Conservation (phyloP, 2,113 vertebrate species). For the Pontoporia blainvillei region DNA sequence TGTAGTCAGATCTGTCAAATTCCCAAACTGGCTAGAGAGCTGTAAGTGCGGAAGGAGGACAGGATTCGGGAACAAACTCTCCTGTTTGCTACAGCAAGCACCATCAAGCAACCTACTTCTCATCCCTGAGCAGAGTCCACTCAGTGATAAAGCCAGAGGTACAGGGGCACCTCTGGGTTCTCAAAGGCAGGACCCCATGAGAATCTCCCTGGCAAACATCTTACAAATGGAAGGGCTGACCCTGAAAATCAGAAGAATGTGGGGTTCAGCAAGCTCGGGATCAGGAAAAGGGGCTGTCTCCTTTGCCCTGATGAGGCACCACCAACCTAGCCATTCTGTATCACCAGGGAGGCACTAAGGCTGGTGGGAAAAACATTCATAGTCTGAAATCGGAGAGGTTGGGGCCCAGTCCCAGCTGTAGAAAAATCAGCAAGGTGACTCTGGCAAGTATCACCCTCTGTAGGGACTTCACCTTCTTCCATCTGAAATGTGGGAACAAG, state of each 20-base stretch:
- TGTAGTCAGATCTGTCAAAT: neutral
- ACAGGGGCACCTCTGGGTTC: neutral
- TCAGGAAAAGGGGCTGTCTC: neutral
- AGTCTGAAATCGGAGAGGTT: neutral
- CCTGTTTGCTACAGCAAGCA: neutral
- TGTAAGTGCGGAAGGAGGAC: neutral
- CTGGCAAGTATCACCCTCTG: neutral
- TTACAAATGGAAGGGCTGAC: neutral
- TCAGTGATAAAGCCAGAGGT: neutral
- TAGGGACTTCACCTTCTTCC: neutral
- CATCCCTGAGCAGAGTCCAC: neutral
- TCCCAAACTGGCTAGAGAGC: neutral
- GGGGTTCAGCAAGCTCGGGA: neutral
- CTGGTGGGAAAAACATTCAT: neutral
- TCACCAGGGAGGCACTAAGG: neutral
- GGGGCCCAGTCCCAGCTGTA: neutral
- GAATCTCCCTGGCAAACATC: neutral
- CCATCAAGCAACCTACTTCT: neutral
- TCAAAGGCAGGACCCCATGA: neutral
- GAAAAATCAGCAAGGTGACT: neutral
- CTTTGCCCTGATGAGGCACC: neutral
- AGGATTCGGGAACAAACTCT: neutral
- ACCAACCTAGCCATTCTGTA: neutral
- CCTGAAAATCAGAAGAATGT: neutral
- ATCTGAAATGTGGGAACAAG: neutral